Percentiles rank a stretch among this genome's conserved stretches.
Conservation (phyloP, 1,140 invertebrate species). For the Temnothorax curvispinosus region DNA sequence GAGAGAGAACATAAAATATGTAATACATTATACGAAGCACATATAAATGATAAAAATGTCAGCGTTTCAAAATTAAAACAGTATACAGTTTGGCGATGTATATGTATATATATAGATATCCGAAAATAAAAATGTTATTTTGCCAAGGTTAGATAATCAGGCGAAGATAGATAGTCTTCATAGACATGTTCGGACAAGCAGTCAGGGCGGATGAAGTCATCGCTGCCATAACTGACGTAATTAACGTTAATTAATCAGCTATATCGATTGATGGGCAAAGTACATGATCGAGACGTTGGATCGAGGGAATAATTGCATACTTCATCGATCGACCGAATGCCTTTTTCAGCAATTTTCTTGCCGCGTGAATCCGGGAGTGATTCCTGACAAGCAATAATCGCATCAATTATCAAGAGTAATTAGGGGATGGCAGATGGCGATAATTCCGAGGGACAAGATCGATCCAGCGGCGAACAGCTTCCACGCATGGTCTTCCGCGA, state of each 20-base stretch:
- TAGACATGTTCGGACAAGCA: neutral
- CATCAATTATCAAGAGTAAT: conserved; percentile 64
- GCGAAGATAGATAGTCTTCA: neutral
- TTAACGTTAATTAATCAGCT: conserved; percentile 56
- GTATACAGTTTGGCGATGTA: neutral
- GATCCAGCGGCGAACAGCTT: neutral
- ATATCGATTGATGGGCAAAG: neutral
- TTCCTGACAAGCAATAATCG: conserved; percentile 39
- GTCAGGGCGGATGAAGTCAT: conserved; percentile 38
- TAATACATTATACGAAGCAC: no score
- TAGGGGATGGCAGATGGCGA: conserved; percentile 26
- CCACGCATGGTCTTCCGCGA: neutral
- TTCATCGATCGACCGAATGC: conserved; percentile 60
- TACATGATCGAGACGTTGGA: conserved; percentile 18
- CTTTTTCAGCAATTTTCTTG: conserved; percentile 47
- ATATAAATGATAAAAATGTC: neutral
- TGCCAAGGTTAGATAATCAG: neutral
- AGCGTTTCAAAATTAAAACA: neutral
- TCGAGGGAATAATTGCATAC: conserved; percentile 46
- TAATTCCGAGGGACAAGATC: conserved; percentile 16
- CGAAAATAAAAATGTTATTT: neutral
- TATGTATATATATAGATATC: neutral
- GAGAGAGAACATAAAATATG: neutral
- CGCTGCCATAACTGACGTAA: conserved; percentile 22
- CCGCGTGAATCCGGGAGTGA: neutral